Evolutionary conservation across 2,888 invertebrate genomes (phyloP), one percentile per base, ranked within the genome.

Genomic region (Pyralis farinalis): DNA sequence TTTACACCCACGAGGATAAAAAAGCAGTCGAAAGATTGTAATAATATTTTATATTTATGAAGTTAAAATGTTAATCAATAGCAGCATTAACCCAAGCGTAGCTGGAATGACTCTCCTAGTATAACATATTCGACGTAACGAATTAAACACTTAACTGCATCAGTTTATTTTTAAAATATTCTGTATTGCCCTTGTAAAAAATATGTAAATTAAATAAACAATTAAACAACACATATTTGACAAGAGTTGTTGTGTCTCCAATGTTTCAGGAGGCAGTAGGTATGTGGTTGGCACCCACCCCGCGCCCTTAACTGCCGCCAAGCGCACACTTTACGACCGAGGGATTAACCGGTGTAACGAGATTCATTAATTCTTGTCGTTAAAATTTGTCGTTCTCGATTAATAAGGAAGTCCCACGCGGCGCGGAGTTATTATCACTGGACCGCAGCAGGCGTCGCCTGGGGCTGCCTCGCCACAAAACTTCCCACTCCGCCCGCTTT

Each of bases 311-410:
- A 81, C 83, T 78, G 80, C 83, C 78, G 63, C 71, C 71, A 66
- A 75, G 81, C 75, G 75, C 70, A 79, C 81, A 81, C 83, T 90
- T 88, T 88, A 90, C 90, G 90, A 87, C 73, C 81, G 69, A 67
- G 80, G 85, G 88, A 90, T 90, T 90, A 90, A 90, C 90, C 90
- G 89, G 71, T 85, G 87, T 90, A 90, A 90, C 87, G 89, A 90
- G 90, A 89, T 88, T 88, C 90, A 89, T 90, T 90, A 90, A 89
- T 90, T 89, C 88, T 87, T 90, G 90, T 90, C 90, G 90, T 90
- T 90, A 90, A 90, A 90, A 90, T 90, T 90, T 89, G 90, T 90
- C 88, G 90, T 89, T 86, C 87, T 85, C 90, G 86, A 90, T 90
- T 90, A 90, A 90, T 90, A 90, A 90, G 87, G 86, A 86, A 80